These are phyloP conservation scores for Drosophila falleni DNA, from an alignment of 2,888 invertebrate species.

Conservation along the genomic window DNA sequence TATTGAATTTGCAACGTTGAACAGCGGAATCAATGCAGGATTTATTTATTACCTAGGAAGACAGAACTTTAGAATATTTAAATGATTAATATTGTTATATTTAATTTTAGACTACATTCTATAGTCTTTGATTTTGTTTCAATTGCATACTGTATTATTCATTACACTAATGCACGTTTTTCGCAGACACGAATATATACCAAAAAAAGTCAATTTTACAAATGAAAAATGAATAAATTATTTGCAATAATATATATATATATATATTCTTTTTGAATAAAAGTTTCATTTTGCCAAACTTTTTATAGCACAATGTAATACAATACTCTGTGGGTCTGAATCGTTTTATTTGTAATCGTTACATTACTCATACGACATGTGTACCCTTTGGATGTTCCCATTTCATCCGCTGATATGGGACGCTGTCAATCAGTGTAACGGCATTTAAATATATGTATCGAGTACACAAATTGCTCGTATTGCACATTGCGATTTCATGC, in stretches of 20 bases:
- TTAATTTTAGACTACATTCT: slow-evolving; percentile 1
- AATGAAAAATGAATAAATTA: slow-evolving; percentile 39
- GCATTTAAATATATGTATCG: slow-evolving; percentile 71
- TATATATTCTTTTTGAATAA: slow-evolving; percentile 1
- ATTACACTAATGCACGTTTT: slow-evolving; percentile 38
- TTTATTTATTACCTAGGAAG: not conserved
- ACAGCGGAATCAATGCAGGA: not conserved
- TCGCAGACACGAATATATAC: not conserved
- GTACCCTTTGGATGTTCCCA: slow-evolving; percentile 18
- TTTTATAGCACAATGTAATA: slow-evolving; percentile 3
- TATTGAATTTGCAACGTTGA: not conserved
- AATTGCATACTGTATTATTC: slow-evolving; percentile 9
- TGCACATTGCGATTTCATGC: slow-evolving; percentile 56
- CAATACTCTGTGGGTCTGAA: slow-evolving; percentile 11
- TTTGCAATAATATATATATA: slow-evolving; percentile 19
- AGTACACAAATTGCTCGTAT: slow-evolving; percentile 28
- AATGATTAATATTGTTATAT: not conserved
- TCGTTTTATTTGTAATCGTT: slow-evolving; percentile 36
- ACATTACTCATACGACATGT: slow-evolving; percentile 74
- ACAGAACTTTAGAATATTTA: not conserved
- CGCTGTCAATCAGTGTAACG: slow-evolving; percentile 75
- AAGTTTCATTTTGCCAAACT: not conserved
- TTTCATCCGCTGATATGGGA: slow-evolving; percentile 57
- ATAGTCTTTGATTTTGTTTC: not conserved
- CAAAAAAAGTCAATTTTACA: slow-evolving; percentile 1